Evolutionary conservation across 1,140 invertebrate species (phyloP), one percentile per base, ranked within the genome.

Genomic region (Elysia chlorotica): DNA sequence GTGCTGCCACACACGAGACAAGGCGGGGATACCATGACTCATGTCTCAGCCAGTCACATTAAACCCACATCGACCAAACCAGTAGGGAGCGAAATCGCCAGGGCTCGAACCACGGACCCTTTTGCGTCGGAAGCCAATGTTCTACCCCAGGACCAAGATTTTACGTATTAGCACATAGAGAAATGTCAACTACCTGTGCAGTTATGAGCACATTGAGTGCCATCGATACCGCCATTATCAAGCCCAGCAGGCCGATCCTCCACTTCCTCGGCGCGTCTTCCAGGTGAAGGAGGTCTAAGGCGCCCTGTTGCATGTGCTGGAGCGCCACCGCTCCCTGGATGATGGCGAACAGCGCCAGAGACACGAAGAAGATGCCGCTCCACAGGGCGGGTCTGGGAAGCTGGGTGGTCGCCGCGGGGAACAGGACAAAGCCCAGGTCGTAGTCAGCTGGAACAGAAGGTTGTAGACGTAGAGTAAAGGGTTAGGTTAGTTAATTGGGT

Each of bases 331-430:
- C 21, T 0, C 57, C 59, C 59, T 71, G 57, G 0, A 63, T 14
- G n/a, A 71, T 36, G 48, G 65, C 53, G 10, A 71, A 41, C 38
- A 76, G 36, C 19, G 65, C 38, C 3, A 76, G 53, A 31, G 41
- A 19, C 74, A 98, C 92, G 90, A 99, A 99, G 89, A 99, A 99
- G 0, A 99, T 90, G 76, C 95, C 93, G 0, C 96, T 94, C 98
- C 97, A 99, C 23, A 99, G 87, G 0, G 96, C 93, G 31, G 96
- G 93, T 33, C 95, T 93, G 0, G 97, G 96, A 0, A 99, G 89
- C 85, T 98, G 94, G n/a, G 98, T 89, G 5, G 98, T 95, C 1
- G 96, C 96, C 56, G 95, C 96, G 33, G 98, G 98, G 89, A 99
- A 99, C 3, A 96, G 97, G 56, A 99, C 89, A 86, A 99, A 99